These are phyloP conservation scores for Salticus scenicus DNA, from an alignment of 2,888 invertebrate species.

Conservation along the genomic window DNA sequence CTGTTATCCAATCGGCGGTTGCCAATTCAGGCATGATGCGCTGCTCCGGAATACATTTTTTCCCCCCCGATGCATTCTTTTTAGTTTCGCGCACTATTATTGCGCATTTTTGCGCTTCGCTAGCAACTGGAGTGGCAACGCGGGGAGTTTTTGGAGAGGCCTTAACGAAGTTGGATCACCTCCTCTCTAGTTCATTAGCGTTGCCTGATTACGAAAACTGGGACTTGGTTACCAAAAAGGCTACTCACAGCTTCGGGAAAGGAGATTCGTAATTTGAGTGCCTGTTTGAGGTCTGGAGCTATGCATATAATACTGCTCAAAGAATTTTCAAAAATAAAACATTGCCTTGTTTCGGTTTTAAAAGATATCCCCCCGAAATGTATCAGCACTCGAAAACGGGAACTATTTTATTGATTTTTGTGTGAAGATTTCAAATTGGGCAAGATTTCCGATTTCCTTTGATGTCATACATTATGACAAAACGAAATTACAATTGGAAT, in stretches of 20 bases:
- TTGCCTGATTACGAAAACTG: slow-evolving; percentile 33
- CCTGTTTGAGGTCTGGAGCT: neutral
- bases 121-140: slow-evolving; percentile 17
- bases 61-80: slow-evolving; percentile 9
- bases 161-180: slow-evolving; percentile 48
- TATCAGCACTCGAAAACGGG: too few relatives aligned
- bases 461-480: too few relatives aligned
- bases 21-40: slow-evolving; percentile 51
- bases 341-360: too few relatives aligned
- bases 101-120: slow-evolving; percentile 49
- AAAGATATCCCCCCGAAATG: too few relatives aligned
- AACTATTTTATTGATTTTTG: too few relatives aligned
- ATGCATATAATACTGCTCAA: too few relatives aligned
- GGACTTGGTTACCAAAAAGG: slow-evolving; percentile 35
- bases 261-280: neutral
- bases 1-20: slow-evolving; percentile 62
- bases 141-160: slow-evolving; percentile 45
- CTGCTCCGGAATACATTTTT: slow-evolving; percentile 2
- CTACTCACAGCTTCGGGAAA: neutral
- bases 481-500: too few relatives aligned
- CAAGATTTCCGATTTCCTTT: too few relatives aligned
- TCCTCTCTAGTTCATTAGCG: slow-evolving; percentile 43
- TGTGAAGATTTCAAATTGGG: too few relatives aligned
- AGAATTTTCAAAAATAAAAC: too few relatives aligned
- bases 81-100: slow-evolving; percentile 7